These are phyloP conservation scores for Nestor notabilis DNA, from an alignment of 2,113 vertebrate genomes.

Conservation along the genomic window DNA sequence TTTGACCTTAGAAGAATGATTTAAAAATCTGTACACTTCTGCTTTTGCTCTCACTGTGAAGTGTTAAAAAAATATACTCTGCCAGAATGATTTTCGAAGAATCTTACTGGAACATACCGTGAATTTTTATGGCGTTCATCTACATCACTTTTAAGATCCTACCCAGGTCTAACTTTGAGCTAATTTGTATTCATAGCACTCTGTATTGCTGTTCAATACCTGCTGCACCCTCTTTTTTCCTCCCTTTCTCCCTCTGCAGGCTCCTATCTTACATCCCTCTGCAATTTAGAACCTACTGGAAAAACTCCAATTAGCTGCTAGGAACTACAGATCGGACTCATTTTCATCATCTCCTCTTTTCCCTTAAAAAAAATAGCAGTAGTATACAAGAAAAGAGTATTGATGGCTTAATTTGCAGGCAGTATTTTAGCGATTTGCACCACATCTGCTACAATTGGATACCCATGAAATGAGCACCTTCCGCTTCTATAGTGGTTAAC, in stretches of 20 bases:
- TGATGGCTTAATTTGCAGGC: neutral
- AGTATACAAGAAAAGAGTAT: accelerated
- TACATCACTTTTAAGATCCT: neutral
- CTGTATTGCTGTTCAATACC: neutral
- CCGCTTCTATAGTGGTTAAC: accelerated
- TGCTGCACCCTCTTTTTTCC: neutral
- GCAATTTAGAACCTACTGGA: neutral
- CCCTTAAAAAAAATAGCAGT: accelerated
- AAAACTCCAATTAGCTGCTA: neutral
- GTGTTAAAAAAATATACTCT: neutral
- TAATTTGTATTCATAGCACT: neutral
- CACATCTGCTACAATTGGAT: accelerated
- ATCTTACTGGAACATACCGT: neutral
- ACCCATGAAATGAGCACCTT: neutral
- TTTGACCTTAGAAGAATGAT: neutral
- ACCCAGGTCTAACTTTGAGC: neutral
- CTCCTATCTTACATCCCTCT: neutral
- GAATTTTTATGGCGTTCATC: neutral
- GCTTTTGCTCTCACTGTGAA: neutral
- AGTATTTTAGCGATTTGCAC: neutral
- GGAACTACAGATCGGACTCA: neutral
- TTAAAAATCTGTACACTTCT: neutral
- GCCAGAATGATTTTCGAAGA: neutral
- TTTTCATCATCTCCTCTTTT: neutral
- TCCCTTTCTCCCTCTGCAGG: neutral